A percentile compares a stretch with the other conserved stretches of the same genome.
Conservation (phyloP, 2,797 vertebrate genomes). For the Cyprinodon diabolis region DNA sequence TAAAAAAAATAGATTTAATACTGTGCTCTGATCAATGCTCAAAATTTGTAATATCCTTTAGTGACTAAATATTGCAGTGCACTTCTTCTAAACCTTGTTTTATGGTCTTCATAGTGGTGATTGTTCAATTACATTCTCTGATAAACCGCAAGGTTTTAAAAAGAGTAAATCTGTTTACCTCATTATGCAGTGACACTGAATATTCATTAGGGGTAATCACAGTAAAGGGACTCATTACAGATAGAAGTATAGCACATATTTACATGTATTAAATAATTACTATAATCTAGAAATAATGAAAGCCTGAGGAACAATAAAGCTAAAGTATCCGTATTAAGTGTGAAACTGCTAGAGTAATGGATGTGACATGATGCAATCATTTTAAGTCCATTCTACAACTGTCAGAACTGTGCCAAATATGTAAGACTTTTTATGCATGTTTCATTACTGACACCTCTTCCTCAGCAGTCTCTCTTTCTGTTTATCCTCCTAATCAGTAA, state of each 20-base stretch:
- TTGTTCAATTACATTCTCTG: no score
- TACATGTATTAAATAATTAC: constrained; percentile 8
- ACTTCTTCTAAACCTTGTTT: no score
- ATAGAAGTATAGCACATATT: not conserved
- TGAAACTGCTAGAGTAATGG: constrained; percentile 18
- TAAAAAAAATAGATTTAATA: no score
- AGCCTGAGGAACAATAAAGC: not conserved
- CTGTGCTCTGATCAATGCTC: no score
- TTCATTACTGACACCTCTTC: constrained; percentile 43
- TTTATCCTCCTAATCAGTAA: constrained; percentile 39
- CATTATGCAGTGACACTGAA: no score
- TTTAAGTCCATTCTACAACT: constrained; percentile 26
- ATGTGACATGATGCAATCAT: constrained; percentile 17
- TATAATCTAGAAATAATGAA: constrained; percentile 1
- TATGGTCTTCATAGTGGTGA: no score
- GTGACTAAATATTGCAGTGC: no score
- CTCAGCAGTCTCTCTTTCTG: constrained; percentile 37
- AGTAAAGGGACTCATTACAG: no score
- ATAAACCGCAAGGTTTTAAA: no score
- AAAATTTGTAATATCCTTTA: no score
- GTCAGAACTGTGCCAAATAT: constrained; percentile 36
- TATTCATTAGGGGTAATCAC: no score
- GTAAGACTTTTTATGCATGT: constrained; percentile 34
- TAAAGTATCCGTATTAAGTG: constrained; percentile 9
- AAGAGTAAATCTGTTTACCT: no score